These are phyloP conservation scores for Tholera decimalis DNA, from an alignment of 2,888 invertebrate genomes.

Conservation along the genomic window DNA sequence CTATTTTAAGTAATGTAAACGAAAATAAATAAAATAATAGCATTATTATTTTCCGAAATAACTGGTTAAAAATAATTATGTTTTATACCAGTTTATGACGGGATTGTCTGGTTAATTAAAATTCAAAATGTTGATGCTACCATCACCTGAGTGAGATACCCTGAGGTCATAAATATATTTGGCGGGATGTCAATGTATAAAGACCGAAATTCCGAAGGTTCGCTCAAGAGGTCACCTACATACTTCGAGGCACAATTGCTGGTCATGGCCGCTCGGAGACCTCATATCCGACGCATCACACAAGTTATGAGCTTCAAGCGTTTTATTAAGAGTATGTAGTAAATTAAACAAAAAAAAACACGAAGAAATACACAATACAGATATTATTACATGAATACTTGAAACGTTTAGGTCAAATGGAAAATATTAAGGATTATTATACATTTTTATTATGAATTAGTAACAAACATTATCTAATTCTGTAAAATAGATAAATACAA, in stretches of 20 bases:
- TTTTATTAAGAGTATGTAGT: constrained; percentile 31
- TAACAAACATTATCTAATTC: too few relatives aligned
- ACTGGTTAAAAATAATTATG: too few relatives aligned
- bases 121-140: constrained; percentile 36
- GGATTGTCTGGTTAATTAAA: not conserved
- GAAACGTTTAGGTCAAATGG: not conserved
- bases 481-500: too few relatives aligned
- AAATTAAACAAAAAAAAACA: constrained; percentile 1
- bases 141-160: constrained; percentile 20
- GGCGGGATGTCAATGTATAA: constrained; percentile 80
- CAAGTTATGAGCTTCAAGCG: constrained; percentile 67
- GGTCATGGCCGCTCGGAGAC: constrained; percentile 86
- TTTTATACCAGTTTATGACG: not conserved
- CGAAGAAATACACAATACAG: not conserved
- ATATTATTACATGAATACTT: not conserved
- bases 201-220: constrained; percentile 84
- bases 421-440: not conserved
- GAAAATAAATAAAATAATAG: not conserved
- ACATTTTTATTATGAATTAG: too few relatives aligned
- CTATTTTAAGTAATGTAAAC: not conserved
- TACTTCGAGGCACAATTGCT: constrained; percentile 79
- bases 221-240: constrained; percentile 87
- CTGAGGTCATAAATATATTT: constrained; percentile 66
- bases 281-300: constrained; percentile 76
- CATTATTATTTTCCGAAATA: not conserved